A percentile compares a stretch with the other conserved stretches of the same genome.
These are phyloP conservation scores for Seladonia tumulorum DNA, from an alignment of 2,888 invertebrate genomes.

Conservation along the genomic window DNA sequence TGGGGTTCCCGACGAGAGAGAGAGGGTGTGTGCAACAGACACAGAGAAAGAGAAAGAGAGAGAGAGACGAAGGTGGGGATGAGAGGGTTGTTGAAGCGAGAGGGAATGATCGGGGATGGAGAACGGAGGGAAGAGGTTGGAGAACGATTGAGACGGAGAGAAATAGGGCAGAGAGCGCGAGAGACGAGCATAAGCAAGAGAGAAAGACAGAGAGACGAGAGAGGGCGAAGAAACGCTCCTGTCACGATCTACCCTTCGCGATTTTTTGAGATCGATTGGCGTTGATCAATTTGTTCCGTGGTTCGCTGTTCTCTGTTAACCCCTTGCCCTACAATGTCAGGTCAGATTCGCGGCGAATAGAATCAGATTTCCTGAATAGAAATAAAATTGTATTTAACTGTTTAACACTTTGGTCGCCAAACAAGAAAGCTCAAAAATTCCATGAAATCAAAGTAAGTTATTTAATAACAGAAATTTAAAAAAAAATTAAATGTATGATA, in stretches of 20 bases:
- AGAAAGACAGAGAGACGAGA: background rate
- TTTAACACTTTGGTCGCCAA: too few species aligned
- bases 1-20: slow-evolving; percentile 62
- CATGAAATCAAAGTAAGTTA: too few species aligned
- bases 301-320: too few species aligned
- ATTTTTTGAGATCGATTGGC: background rate
- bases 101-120: slow-evolving; percentile 3
- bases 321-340: too few species aligned
- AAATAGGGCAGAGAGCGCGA: slow-evolving; percentile 41
- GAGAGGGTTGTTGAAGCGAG: background rate
- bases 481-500: too few species aligned
- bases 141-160: slow-evolving; percentile 10
- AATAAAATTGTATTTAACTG: too few species aligned
- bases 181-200: slow-evolving; percentile 22
- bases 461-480: too few species aligned
- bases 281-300: too few species aligned
- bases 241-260: background rate
- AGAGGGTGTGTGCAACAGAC: slow-evolving; percentile 17
- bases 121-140: slow-evolving; percentile 15
- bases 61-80: background rate
- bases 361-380: too few species aligned
- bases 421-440: too few species aligned
- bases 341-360: too few species aligned
- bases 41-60: background rate
- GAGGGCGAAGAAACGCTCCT: background rate